These are phyloP conservation scores for Nannobrachium achirus DNA, from an alignment of 2,113 vertebrate genomes.

Conservation along the genomic window DNA sequence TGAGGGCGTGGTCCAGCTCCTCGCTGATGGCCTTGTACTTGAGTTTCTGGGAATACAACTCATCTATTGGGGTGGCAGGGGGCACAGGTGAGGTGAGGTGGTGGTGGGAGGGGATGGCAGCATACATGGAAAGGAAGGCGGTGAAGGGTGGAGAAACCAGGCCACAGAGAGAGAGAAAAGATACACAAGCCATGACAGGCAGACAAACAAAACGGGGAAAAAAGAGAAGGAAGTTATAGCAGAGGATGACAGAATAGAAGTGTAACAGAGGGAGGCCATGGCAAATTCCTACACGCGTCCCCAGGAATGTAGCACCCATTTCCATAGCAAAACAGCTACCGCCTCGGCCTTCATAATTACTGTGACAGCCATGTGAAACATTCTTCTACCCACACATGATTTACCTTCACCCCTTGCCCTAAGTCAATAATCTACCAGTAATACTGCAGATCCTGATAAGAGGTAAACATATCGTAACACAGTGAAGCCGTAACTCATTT, in stretches of 20 bases:
- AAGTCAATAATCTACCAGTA: conserved; percentile 15
- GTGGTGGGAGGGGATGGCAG: conserved; percentile 44
- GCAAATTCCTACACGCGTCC: conserved; percentile 17
- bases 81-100: conserved; percentile 17
- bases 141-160: conserved; percentile 30
- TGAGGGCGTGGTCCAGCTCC: conserved; percentile 94
- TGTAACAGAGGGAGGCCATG: conserved; percentile 27
- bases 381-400: neutral
- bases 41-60: conserved; percentile 93
- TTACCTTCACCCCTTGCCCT: neutral
- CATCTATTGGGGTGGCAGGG: conserved; percentile 80
- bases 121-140: conserved; percentile 22
- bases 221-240: conserved; percentile 17
- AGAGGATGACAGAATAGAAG: neutral
- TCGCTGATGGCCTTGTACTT: conserved; percentile 96
- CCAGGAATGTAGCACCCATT: conserved; percentile 17
- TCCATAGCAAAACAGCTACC: conserved; percentile 7
- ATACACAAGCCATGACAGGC: conserved; percentile 29
- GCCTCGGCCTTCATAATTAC: conserved; percentile 4
- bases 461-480: neutral
- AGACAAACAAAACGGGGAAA: conserved; percentile 10
- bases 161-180: conserved; percentile 16
- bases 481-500: conserved; percentile 8
- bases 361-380: conserved; percentile 9
- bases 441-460: neutral